Evolutionary conservation across 2,797 vertebrate genomes (phyloP), one percentile per base, ranked within the genome.

Genomic region (Tapera naevia): DNA sequence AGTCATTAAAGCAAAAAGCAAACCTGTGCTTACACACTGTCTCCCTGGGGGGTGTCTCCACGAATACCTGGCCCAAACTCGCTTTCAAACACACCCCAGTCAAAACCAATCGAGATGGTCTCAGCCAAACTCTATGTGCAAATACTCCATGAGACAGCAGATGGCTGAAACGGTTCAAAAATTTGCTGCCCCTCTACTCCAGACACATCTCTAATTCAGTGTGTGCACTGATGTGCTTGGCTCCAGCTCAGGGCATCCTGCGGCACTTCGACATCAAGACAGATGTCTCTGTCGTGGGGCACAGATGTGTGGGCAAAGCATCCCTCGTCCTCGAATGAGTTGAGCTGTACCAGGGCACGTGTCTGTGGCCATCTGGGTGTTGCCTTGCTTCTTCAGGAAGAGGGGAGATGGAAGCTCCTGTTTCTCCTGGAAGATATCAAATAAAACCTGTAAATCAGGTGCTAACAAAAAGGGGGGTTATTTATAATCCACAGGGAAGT

Each of bases 251-350:
- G 67, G 67, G 72, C 70, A 35, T 58, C 54, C 17, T 2, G 17
- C 2, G 1, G n/a, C 2, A 1, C 50, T 25, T 56, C 1, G 0
- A 35, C 46, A 74, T 27, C 48, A 25, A 57, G 7, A 30, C 23
- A 43, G 50, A 12, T 18, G 32, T 27, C 35, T 27, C 50, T 3
- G 3, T 17, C 2, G 1, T 0, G 2, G 46, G 71, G 13, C 84
- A 45, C 46, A 54, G 46, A 24, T 7, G 25, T 50, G 35, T 19
- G 69, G n/a, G 57, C 57, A 67, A 37, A 86, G 39, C 41, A 39
- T 58, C 56, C 54, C 32, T 16, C 27, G n/a, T n/a, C 50, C 11
- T 1, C 1, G 2, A 54, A 33, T 17, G 43, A 67, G 60, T 85
- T 76, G 54, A 28, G 73, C 56, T 56, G 84, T 3, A 1, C 30